Evolutionary conservation across 2,113 vertebrate genomes (phyloP).

Genomic region (Bucco capensis): DNA sequence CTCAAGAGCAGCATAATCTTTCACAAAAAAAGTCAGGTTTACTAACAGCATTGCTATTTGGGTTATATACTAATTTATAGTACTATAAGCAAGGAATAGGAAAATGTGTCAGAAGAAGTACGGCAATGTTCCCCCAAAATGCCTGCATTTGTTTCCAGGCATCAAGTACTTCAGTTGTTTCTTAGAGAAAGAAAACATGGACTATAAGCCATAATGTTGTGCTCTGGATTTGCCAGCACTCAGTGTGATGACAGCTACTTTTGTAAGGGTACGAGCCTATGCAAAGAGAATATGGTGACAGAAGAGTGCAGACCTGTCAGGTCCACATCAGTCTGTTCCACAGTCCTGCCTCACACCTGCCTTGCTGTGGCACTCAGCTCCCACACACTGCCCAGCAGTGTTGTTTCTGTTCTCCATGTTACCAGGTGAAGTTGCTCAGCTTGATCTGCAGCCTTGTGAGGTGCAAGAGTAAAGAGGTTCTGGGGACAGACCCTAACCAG

Average conservation of each 20-base stretch:
- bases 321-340: background rate
- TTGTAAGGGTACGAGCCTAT: background rate
- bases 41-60: background rate
- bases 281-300: background rate
- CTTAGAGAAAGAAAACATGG: background rate
- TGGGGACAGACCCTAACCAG: rapidly evolving
- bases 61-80: background rate
- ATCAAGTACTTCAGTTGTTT: background rate
- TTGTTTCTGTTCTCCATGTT: background rate
- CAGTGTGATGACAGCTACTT: background rate
- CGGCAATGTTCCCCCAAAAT: background rate
- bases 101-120: background rate
- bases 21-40: background rate
- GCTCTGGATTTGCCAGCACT: background rate
- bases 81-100: background rate
- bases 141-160: background rate
- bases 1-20: background rate
- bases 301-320: background rate
- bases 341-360: background rate
- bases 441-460: background rate
- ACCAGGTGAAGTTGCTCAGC: background rate
- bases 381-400: background rate
- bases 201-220: background rate
- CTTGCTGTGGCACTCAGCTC: background rate
- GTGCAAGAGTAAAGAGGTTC: background rate